phyloP scores from a whole-genome alignment of 2,888 invertebrate genomes.

The Eilema depressum region DNA sequence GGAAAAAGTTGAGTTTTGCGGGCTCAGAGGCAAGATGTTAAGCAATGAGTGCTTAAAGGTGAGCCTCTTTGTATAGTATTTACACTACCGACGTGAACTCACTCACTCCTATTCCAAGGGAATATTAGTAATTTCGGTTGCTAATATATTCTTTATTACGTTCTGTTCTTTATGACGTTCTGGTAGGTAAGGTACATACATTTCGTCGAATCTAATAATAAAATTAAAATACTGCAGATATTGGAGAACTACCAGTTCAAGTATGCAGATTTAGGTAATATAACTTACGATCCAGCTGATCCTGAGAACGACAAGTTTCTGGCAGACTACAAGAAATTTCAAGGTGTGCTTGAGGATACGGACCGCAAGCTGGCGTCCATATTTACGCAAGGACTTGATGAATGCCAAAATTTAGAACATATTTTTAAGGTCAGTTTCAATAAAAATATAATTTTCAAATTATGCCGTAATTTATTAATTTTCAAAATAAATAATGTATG shows the following conservation, averaged over 20 bases:
- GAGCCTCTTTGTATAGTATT: slow-evolving; percentile 18
- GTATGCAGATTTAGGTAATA: slow-evolving; percentile 79
- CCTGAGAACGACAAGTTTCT: slow-evolving; percentile 88
- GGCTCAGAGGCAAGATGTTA: slow-evolving; percentile 88
- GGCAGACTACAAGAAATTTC: slow-evolving; percentile 88
- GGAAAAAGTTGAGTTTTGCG: slow-evolving; percentile 94
- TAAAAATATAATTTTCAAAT: too few species aligned
- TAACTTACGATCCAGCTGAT: slow-evolving; percentile 91
- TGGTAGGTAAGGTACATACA: too few species aligned
- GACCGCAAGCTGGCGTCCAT: slow-evolving; percentile 93
- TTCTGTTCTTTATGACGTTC: too few species aligned
- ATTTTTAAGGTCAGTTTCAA: slow-evolving; percentile 72
- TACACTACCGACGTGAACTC: too few species aligned
- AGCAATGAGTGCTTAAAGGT: slow-evolving; percentile 83
- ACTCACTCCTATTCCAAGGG: too few species aligned
- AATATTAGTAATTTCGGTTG: too few species aligned
- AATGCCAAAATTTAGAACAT: slow-evolving; percentile 87
- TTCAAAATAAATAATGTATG: too few species aligned
- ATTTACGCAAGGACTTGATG: slow-evolving; percentile 93
- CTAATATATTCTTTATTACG: too few species aligned
- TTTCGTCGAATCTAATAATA: neutral
- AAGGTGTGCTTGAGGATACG: slow-evolving; percentile 88
- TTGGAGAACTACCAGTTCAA: slow-evolving; percentile 73
- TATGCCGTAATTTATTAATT: too few species aligned
- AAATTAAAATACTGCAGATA: slow-evolving; percentile 57